These are phyloP conservation scores for Leptogaster cylindrica DNA, from an alignment of 2,888 invertebrate species.

Conservation along the genomic window DNA sequence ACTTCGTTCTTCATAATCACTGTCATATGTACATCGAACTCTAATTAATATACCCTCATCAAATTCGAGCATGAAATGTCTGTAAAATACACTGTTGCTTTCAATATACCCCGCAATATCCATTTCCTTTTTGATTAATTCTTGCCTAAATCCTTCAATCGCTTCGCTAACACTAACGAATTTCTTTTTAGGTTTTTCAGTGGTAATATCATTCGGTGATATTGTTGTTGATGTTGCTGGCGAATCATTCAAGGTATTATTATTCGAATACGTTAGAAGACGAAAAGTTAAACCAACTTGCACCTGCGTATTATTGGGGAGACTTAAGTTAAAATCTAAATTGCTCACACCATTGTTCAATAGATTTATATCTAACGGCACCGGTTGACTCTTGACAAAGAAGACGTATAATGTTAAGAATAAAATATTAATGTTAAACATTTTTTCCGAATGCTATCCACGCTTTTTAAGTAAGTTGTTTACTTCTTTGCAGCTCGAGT, in stretches of 20 bases:
- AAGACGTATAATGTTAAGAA: background rate
- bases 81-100: conserved; percentile 43
- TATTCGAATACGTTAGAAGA: background rate
- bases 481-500: no score
- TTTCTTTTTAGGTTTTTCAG: conserved; percentile 18
- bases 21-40: conserved; percentile 45
- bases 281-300: no score
- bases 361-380: background rate
- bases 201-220: background rate
- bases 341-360: background rate
- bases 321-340: background rate
- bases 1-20: conserved; percentile 39
- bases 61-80: conserved; percentile 44
- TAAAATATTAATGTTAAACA: background rate
- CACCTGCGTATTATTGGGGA: background rate
- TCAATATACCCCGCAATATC: conserved; percentile 46
- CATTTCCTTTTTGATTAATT: conserved; percentile 43
- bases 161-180: conserved; percentile 42
- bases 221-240: background rate
- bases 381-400: background rate
- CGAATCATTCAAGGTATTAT: background rate
- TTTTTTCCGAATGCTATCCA: background rate
- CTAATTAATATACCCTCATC: conserved; percentile 29
- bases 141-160: conserved; percentile 46
- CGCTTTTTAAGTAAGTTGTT: background rate